Conservation (phyloP, 2,888 invertebrate species). For the Troglohyphantes excavatus region DNA sequence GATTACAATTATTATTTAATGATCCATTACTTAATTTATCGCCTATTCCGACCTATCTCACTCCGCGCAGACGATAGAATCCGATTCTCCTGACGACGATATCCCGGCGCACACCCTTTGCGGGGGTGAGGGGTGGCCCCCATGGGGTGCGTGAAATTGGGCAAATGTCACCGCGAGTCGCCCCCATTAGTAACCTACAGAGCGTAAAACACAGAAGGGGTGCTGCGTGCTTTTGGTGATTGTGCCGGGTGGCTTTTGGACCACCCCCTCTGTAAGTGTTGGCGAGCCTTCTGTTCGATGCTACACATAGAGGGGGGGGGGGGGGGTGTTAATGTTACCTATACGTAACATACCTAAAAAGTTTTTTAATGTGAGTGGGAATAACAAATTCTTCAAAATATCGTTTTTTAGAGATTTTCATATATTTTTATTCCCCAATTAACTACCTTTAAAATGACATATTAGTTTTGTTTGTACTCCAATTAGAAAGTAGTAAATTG, state of each 20-base stretch:
- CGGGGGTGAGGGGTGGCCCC: slow-evolving; percentile 21
- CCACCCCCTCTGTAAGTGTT: slow-evolving; percentile 2
- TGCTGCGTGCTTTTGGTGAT: slow-evolving; percentile 21
- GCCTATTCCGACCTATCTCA: slow-evolving; percentile 41
- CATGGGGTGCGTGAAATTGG: slow-evolving; percentile 74
- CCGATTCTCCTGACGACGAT: slow-evolving; percentile 15
- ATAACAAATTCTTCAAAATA: too few relatives aligned
- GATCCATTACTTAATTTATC: slow-evolving; percentile 62
- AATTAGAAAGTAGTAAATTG: too few relatives aligned
- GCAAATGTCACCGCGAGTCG: slow-evolving; percentile 73
- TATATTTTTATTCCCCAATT: too few relatives aligned
- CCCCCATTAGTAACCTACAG: slow-evolving; percentile 49
- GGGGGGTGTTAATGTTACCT: too few relatives aligned
- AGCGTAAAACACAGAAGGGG: slow-evolving; percentile 57
- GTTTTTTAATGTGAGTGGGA: too few relatives aligned
- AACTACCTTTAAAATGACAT: too few relatives aligned
- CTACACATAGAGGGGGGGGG: too few relatives aligned
- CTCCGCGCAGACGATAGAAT: slow-evolving; percentile 26
- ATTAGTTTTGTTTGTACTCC: too few relatives aligned
- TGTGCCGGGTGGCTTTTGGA: neutral
- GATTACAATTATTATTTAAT: slow-evolving; percentile 59
- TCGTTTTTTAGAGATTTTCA: too few relatives aligned
- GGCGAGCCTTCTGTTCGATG: slow-evolving; percentile 46
- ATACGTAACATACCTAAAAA: too few relatives aligned
- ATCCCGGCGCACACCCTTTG: neutral